Conservation (phyloP, 35 echinoderm and acorn worm genomes). For the Stichopus chloronotus region DNA sequence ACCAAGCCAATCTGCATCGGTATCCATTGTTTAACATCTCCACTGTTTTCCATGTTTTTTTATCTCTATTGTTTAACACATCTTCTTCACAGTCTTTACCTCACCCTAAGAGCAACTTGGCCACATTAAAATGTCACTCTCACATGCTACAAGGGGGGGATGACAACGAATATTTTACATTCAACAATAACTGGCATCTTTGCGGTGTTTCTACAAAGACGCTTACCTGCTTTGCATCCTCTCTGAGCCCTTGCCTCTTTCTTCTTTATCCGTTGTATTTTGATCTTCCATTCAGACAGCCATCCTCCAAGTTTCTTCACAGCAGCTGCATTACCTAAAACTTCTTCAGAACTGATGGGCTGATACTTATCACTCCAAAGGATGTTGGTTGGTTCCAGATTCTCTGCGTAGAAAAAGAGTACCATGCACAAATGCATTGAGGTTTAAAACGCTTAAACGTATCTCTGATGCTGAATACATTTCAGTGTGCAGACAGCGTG, state of each 20-base stretch:
- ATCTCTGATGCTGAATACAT: not conserved
- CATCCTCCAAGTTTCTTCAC: conserved; percentile 75
- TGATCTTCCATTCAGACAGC: conserved; percentile 91
- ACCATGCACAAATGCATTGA: not conserved
- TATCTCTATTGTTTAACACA: no score
- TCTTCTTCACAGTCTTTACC: no score
- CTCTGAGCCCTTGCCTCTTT: conserved; percentile 66
- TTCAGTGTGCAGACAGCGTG: no score
- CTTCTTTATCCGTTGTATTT: conserved; percentile 66
- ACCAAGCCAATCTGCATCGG: no score
- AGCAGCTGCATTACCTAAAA: conserved; percentile 73
- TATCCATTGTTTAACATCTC: no score
- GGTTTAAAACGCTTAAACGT: not conserved
- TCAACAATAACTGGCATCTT: no score
- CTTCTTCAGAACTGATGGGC: conserved; percentile 38
- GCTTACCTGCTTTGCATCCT: not conserved
- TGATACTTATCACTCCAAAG: conserved; percentile 93
- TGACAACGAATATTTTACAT: no score
- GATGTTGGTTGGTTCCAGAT: conserved; percentile 35
- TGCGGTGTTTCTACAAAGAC: not conserved
- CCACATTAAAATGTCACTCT: no score
- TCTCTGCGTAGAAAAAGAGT: not conserved
- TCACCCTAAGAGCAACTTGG: no score
- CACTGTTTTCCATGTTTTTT: no score
- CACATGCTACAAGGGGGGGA: no score